Conservation (phyloP, 2,113 vertebrate species). For the Esox niger region DNA sequence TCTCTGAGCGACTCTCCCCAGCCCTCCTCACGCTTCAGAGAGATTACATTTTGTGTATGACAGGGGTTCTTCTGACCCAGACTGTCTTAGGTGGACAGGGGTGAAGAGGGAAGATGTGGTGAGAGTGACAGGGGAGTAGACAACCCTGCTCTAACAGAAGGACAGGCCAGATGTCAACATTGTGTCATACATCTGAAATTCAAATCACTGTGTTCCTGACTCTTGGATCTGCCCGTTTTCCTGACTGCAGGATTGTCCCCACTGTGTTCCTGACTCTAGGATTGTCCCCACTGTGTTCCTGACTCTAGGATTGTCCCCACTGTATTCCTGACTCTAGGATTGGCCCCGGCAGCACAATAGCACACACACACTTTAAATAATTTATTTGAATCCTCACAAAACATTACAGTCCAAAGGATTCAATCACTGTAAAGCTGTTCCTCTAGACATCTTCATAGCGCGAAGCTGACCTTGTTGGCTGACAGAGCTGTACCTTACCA, state of each 20-base stretch:
- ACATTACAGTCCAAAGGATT: too few species aligned
- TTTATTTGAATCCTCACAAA: too few species aligned
- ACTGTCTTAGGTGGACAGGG: conserved; percentile 50
- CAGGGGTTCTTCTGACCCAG: conserved; percentile 41
- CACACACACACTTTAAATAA: too few species aligned
- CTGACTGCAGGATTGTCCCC: conserved; percentile 57
- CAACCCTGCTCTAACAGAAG: conserved; percentile 4
- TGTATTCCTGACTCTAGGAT: too few species aligned
- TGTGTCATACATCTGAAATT: conserved; percentile 66
- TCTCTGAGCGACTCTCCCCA: neutral
- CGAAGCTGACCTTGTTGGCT: too few species aligned
- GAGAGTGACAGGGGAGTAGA: conserved; percentile 48
- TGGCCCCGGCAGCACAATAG: too few species aligned
- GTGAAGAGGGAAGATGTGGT: conserved; percentile 48
- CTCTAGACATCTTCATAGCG: too few species aligned
- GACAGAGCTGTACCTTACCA: too few species aligned
- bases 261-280: conserved; percentile 49
- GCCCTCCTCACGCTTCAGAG: neutral
- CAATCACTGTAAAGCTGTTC: too few species aligned
- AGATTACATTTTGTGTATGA: conserved; percentile 19
- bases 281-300: too few species aligned
- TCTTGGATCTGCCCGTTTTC: too few species aligned
- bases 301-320: too few species aligned
- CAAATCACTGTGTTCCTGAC: conserved; percentile 66
- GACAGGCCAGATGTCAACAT: conserved; percentile 55